These are phyloP conservation scores for Spilosoma lubricipeda DNA, from an alignment of 2,888 invertebrate species.

Conservation along the genomic window DNA sequence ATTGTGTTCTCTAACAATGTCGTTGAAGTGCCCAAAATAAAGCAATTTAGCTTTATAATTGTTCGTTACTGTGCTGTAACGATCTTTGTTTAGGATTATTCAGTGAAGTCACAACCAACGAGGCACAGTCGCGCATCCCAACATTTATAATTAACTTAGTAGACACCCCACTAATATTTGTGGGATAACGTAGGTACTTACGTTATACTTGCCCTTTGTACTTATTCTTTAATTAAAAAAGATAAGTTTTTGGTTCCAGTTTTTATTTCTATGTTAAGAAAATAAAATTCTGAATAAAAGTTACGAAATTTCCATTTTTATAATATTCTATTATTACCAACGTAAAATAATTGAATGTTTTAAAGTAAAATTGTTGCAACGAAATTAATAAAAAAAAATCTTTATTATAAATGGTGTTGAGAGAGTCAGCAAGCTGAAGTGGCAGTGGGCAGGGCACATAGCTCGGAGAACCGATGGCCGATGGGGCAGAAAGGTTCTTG, in stretches of 20 bases:
- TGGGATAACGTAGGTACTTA: neutral
- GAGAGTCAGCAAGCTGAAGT: too few species aligned
- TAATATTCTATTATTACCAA: neutral
- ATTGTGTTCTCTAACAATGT: conserved; percentile 58
- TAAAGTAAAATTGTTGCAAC: neutral
- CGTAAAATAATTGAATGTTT: neutral
- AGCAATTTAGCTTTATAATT: conserved; percentile 72
- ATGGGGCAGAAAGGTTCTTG: too few species aligned
- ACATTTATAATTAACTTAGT: conserved; percentile 35
- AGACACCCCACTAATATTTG: neutral
- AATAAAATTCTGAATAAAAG: too few species aligned
- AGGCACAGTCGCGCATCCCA: conserved; percentile 35
- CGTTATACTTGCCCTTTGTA: neutral
- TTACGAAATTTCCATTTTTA: neutral
- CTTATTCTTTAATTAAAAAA: neutral
- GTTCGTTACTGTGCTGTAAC: conserved; percentile 70
- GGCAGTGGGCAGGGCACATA: too few species aligned
- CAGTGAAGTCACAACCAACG: conserved; percentile 48
- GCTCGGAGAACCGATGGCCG: too few species aligned
- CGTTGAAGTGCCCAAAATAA: conserved; percentile 65
- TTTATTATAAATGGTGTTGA: too few species aligned
- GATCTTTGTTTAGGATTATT: conserved; percentile 74
- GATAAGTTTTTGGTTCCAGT: neutral
- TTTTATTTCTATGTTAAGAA: neutral
- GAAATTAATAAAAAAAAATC: too few species aligned